These are phyloP conservation scores for Sylvilagus floridanus DNA, from an alignment of 2,797 vertebrate species.

Conservation along the genomic window DNA sequence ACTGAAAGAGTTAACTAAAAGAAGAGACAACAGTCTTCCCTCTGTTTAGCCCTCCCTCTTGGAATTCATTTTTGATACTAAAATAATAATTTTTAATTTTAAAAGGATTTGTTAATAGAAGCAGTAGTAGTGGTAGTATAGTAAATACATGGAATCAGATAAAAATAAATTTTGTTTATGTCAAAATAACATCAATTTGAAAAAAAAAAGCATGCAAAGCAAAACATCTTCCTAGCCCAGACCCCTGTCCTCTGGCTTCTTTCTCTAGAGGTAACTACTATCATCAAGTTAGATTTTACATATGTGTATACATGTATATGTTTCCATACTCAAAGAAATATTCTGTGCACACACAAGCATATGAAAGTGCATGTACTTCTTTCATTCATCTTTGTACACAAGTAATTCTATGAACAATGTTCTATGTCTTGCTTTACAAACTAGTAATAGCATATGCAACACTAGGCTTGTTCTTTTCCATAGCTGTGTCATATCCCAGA, in stretches of 20 bases:
- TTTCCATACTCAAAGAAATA: not conserved
- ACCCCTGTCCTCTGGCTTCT: not conserved
- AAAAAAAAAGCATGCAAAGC: not conserved
- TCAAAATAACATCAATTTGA: constrained; percentile 9
- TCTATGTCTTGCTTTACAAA: not conserved
- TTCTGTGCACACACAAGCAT: not conserved
- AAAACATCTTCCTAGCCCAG: not conserved
- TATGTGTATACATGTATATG: not conserved
- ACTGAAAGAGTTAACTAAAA: not conserved
- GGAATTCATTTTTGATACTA: not conserved
- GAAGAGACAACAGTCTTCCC: not conserved
- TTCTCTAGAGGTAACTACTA: not conserved
- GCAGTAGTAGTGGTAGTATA: not conserved
- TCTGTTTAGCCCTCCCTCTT: not conserved
- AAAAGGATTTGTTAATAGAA: not conserved
- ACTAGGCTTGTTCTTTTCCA: not conserved
- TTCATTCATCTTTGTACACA: not conserved
- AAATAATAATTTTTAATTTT: not conserved
- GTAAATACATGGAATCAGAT: not conserved
- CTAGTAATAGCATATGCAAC: not conserved
- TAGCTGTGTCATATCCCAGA: not conserved
- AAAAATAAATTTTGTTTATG: not conserved
- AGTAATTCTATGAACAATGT: not conserved
- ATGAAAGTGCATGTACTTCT: not conserved
- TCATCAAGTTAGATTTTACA: not conserved